These are phyloP conservation scores for Pherbina coryleti DNA, from an alignment of 2,888 invertebrate species.

Conservation along the genomic window DNA sequence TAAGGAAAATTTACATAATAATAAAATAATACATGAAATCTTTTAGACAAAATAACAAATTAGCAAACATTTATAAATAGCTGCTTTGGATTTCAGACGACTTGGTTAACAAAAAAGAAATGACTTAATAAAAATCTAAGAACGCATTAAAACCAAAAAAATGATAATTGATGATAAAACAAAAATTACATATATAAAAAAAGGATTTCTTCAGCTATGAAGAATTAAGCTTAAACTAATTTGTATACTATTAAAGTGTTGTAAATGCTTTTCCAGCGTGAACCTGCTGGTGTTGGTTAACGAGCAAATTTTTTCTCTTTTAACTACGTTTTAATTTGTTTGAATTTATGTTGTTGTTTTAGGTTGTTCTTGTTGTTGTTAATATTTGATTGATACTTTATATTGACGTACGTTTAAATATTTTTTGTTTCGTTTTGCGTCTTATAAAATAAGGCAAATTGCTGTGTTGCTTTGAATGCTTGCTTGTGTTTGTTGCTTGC, in stretches of 20 bases:
- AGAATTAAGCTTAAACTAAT: no score
- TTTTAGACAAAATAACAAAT: not conserved
- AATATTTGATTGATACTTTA: constrained; percentile 8
- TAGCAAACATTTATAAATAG: not conserved
- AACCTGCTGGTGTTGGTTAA: not conserved
- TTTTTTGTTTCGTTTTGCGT: constrained; percentile 15
- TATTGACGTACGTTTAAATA: not conserved
- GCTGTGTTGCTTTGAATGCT: constrained; percentile 21
- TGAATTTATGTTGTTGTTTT: not conserved
- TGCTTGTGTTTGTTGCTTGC: not conserved
- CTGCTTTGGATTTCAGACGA: not conserved
- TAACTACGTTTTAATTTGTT: not conserved
- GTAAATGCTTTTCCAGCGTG: not conserved
- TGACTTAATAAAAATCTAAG: not conserved
- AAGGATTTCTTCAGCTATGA: not conserved
- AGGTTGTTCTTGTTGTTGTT: not conserved
- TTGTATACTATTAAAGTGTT: not conserved
- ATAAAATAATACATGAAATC: not conserved
- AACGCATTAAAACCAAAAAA: not conserved
- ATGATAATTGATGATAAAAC: not conserved
- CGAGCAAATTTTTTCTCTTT: not conserved
- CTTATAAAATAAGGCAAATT: constrained; percentile 38
- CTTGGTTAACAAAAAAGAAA: not conserved
- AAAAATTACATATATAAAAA: not conserved
- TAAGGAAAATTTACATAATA: no score